These are phyloP conservation scores for Punctoribates punctum DNA, from an alignment of 2,888 invertebrate species.

Conservation along the genomic window DNA sequence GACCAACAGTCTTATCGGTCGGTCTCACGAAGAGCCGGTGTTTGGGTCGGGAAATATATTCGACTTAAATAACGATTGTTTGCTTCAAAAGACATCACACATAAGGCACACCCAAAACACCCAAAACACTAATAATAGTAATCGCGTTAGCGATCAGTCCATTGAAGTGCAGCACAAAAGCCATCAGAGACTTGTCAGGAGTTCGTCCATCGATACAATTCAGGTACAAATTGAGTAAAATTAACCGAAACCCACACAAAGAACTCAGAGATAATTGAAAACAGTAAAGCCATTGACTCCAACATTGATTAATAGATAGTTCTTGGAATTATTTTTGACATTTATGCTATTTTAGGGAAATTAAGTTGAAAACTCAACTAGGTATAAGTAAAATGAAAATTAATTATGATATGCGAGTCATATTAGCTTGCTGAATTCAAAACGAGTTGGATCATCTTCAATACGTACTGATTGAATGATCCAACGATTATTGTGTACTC, in stretches of 20 bases:
- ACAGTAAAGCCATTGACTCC: too few species aligned
- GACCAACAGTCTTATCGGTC: slow-evolving; percentile 23
- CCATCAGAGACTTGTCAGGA: slow-evolving; percentile 21
- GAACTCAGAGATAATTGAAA: neutral
- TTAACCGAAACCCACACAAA: neutral
- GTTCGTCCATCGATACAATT: slow-evolving; percentile 42
- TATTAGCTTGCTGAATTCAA: too few species aligned
- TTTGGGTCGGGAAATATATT: slow-evolving; percentile 38
- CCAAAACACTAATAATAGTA: slow-evolving; percentile 10
- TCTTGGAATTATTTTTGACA: too few species aligned
- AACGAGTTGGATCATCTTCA: too few species aligned
- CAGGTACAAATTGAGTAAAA: slow-evolving; percentile 21
- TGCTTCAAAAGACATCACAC: neutral
- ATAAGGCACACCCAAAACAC: slow-evolving; percentile 8
- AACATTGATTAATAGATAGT: too few species aligned
- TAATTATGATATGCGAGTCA: too few species aligned
- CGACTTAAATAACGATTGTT: slow-evolving; percentile 15
- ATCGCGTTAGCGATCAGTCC: neutral
- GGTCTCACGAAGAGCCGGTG: slow-evolving; percentile 41
- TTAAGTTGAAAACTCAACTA: too few species aligned
- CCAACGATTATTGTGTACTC: too few species aligned
- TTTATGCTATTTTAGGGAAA: too few species aligned
- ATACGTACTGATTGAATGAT: too few species aligned
- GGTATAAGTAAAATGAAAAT: too few species aligned
- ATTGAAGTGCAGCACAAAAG: neutral